These are phyloP conservation scores for Pocillopora verrucosa DNA, from an alignment of 64 coral and sea anemone species.

Conservation along the genomic window DNA sequence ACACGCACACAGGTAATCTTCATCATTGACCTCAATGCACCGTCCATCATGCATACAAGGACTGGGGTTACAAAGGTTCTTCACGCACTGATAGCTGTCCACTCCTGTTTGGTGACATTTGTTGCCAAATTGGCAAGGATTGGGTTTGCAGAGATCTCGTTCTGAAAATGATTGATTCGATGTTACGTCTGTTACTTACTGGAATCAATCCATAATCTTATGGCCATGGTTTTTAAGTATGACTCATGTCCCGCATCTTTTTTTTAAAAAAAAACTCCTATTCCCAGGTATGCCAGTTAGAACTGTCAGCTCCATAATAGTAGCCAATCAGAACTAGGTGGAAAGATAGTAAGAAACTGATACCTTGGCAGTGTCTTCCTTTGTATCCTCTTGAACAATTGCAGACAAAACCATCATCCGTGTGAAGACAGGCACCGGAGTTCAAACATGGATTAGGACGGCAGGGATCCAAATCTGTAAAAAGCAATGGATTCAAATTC, in stretches of 20 bases:
- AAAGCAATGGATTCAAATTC: neutral
- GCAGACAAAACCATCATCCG: conserved; percentile 59
- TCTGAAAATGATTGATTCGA: conserved; percentile 14
- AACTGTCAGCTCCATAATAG: neutral
- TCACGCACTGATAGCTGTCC: conserved; percentile 94
- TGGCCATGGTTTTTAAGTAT: neutral
- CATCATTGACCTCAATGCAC: conserved; percentile 93
- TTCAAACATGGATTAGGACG: conserved; percentile 73
- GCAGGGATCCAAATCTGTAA: conserved; percentile 60
- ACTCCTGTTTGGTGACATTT: conserved; percentile 82
- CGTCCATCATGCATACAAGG: conserved; percentile 85
- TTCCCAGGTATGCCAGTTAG: no score
- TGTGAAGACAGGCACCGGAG: conserved; percentile 53
- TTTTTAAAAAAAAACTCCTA: no score
- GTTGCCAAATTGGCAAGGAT: conserved; percentile 94
- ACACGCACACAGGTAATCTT: conserved; percentile 90
- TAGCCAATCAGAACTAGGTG: neutral
- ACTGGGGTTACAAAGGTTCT: conserved; percentile 90
- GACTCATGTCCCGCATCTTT: no score
- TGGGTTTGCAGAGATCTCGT: conserved; percentile 94
- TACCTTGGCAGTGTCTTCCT: conserved; percentile 64
- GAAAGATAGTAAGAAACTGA: neutral
- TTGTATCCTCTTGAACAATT: conserved; percentile 69
- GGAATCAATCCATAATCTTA: neutral
- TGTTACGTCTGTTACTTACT: neutral